Evolutionary conservation across 2,888 invertebrate genomes (phyloP).

Genomic region (Phaedon cochleariae): DNA sequence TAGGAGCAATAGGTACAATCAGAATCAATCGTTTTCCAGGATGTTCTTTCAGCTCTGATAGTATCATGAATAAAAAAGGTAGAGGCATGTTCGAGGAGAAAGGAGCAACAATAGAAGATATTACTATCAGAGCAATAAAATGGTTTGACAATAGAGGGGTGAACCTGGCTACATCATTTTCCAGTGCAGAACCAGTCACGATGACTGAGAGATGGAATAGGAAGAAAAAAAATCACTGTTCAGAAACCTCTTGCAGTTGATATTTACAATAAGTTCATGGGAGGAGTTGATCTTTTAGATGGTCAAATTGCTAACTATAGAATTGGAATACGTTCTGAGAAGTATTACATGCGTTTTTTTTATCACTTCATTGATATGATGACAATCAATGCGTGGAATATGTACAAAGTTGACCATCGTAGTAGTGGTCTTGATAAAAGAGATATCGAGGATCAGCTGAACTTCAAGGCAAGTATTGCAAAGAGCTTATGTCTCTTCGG

Average conservation of each 20-base stretch:
- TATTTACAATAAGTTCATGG: constrained; percentile 4
- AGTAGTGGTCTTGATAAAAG: background rate
- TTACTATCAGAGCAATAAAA: background rate
- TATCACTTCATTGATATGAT: too few species aligned
- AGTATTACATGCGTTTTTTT: constrained; percentile 11
- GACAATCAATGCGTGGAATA: too few species aligned
- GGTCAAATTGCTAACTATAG: background rate
- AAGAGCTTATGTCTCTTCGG: too few species aligned
- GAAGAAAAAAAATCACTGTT: background rate
- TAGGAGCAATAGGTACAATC: background rate
- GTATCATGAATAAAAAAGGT: background rate
- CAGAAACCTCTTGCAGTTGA: constrained; percentile 5
- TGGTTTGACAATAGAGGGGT: constrained; percentile 8
- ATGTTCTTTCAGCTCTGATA: background rate
- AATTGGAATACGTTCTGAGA: background rate
- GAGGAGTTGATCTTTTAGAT: background rate
- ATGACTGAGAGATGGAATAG: background rate
- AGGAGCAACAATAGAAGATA: constrained; percentile 1
- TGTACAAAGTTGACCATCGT: background rate
- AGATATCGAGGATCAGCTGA: background rate
- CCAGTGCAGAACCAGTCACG: background rate
- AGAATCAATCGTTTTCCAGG: background rate
- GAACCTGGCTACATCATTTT: constrained; percentile 2
- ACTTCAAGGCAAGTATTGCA: background rate
- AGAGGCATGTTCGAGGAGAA: constrained; percentile 5